phyloP scores from a whole-genome alignment of 2,113 vertebrate genomes.

The Corythornis cristatus region DNA sequence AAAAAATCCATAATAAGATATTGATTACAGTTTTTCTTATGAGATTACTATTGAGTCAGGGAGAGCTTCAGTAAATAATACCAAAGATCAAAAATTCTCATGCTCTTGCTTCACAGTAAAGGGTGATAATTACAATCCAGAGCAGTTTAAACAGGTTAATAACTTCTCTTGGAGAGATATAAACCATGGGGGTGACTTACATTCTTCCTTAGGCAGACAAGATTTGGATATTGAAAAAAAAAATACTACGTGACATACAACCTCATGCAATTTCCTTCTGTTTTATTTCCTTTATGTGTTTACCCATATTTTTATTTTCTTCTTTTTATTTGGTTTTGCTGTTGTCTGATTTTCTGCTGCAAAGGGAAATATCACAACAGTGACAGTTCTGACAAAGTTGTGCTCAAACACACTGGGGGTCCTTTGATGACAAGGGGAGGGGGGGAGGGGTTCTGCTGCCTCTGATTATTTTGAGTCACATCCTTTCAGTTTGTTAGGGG shows the following conservation, averaged over 20 bases:
- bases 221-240: slow-evolving; percentile 1
- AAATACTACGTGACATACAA: not conserved
- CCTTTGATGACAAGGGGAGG: not conserved
- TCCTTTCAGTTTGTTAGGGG: not conserved
- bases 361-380: not conserved
- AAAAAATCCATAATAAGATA: slow-evolving; percentile 26
- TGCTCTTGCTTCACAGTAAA: not conserved
- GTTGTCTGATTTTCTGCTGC: not conserved
- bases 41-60: slow-evolving; percentile 6
- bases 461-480: not conserved
- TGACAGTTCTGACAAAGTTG: not conserved
- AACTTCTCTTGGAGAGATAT: slow-evolving; percentile 12
- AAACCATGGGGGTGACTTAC: not conserved
- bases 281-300: not conserved
- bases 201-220: not conserved
- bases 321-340: not conserved
- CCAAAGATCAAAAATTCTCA: not conserved
- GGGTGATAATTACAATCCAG: slow-evolving; percentile 21
- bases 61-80: slow-evolving; percentile 47
- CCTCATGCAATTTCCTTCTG: not conserved
- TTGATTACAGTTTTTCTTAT: slow-evolving; percentile 36
- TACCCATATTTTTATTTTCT: not conserved
- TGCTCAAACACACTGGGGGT: not conserved
- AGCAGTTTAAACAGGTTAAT: slow-evolving; percentile 22
- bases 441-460: not conserved